Conservation (phyloP, 2,797 vertebrate genomes). For the Ibycter americanus region DNA sequence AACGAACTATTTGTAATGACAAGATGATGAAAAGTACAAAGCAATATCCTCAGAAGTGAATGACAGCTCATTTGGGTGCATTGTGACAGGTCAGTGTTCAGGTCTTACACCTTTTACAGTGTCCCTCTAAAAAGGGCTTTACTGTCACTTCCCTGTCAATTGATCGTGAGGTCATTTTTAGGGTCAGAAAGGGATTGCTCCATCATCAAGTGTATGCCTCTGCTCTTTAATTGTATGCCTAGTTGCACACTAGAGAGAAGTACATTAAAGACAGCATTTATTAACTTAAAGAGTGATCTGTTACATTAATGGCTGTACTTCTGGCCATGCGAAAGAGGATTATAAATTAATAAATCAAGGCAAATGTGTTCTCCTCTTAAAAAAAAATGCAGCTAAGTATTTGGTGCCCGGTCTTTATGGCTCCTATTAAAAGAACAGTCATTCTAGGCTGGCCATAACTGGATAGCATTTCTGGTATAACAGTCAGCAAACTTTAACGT, state of each 20-base stretch:
- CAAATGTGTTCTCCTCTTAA: neutral
- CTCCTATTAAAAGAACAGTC: neutral
- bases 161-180: neutral
- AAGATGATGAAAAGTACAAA: neutral
- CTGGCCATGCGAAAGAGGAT: neutral
- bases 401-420: neutral
- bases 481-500: neutral
- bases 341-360: conserved; percentile 39
- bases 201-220: neutral
- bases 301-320: conserved; percentile 24
- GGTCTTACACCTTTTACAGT: neutral
- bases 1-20: neutral
- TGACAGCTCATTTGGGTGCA: neutral
- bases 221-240: neutral
- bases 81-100: neutral
- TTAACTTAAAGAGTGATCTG: conserved; percentile 1
- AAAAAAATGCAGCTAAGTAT: neutral
- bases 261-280: conserved; percentile 14
- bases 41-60: neutral
- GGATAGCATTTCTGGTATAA: neutral
- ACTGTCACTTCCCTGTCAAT: neutral
- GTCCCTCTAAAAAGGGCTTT: neutral
- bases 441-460: neutral
- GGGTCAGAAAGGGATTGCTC: neutral
- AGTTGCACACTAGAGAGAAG: neutral